Percentiles rank a stretch among this genome's conserved stretches.
These are phyloP conservation scores for Hydroisotoma schaefferi DNA, from an alignment of 2,888 invertebrate species.

Conservation along the genomic window DNA sequence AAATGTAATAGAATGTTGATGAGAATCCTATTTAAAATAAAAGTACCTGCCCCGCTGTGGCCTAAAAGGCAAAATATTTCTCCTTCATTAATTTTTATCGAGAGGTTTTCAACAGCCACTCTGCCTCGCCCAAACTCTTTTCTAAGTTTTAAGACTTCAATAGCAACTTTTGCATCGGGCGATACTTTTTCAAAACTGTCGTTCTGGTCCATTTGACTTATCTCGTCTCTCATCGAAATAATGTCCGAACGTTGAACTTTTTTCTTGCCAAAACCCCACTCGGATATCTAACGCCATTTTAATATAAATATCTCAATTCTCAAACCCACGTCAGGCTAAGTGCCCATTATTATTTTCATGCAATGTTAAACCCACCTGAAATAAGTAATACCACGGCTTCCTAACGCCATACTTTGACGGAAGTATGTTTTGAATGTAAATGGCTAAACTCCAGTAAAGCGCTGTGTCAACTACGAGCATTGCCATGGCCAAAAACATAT, in stretches of 20 bases:
- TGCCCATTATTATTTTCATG: not conserved
- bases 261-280: conserved; percentile 2
- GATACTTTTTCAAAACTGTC: conserved; percentile 52
- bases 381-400: conserved; percentile 62
- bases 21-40: not conserved
- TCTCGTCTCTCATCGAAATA: not conserved
- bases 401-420: conserved; percentile 70
- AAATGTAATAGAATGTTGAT: not conserved
- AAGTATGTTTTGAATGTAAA: conserved; percentile 61
- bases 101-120: conserved; percentile 62
- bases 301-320: not conserved
- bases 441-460: conserved; percentile 58
- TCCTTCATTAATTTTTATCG: conserved; percentile 70
- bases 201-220: not conserved
- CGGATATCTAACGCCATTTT: not conserved
- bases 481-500: conserved; percentile 51
- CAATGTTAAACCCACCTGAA: conserved; percentile 55
- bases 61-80: conserved; percentile 85
- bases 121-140: conserved; percentile 50
- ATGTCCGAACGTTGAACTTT: not conserved
- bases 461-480: conserved; percentile 50
- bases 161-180: conserved; percentile 50
- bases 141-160: conserved; percentile 51
- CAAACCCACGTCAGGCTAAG: not conserved
- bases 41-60: conserved; percentile 79